Evolutionary conservation across 1,140 invertebrate species (phyloP).

Genomic region (Listronotus bonariensis): DNA sequence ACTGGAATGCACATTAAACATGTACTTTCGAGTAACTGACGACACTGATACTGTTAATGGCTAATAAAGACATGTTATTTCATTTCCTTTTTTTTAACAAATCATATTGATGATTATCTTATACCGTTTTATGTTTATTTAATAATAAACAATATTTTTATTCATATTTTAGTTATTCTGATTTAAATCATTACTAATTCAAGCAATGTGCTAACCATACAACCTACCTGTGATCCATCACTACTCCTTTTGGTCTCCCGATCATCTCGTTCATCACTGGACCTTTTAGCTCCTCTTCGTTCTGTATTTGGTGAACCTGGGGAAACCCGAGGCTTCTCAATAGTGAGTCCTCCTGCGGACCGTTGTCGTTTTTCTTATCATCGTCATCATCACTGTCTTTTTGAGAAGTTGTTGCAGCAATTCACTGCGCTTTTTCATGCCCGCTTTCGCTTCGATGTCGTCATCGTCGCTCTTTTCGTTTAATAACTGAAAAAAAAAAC

Average conservation of each 20-base stretch:
- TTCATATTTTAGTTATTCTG: too few relatives aligned
- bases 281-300: conserved; percentile 67
- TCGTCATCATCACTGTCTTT: conserved; percentile 56
- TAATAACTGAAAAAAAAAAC: conserved; percentile 67
- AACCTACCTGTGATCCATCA: conserved; percentile 57
- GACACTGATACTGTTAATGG: too few relatives aligned
- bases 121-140: too few relatives aligned
- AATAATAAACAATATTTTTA: too few relatives aligned
- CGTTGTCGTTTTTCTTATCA: conserved; percentile 48
- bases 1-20: too few relatives aligned
- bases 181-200: too few relatives aligned
- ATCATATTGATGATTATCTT: too few relatives aligned
- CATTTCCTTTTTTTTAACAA: too few relatives aligned
- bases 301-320: conserved; percentile 59
- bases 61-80: too few relatives aligned
- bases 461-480: conserved; percentile 85
- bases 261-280: conserved; percentile 68
- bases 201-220: too few relatives aligned
- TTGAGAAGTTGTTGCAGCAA: conserved; percentile 80
- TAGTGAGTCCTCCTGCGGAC: conserved; percentile 61
- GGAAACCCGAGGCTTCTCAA: conserved; percentile 65
- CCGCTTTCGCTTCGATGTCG: conserved; percentile 64
- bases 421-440: conserved; percentile 69
- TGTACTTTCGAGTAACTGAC: too few relatives aligned
- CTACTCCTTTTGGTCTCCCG: conserved; percentile 61